Conservation (phyloP, 2,888 invertebrate genomes). For the Heliconius erato region DNA sequence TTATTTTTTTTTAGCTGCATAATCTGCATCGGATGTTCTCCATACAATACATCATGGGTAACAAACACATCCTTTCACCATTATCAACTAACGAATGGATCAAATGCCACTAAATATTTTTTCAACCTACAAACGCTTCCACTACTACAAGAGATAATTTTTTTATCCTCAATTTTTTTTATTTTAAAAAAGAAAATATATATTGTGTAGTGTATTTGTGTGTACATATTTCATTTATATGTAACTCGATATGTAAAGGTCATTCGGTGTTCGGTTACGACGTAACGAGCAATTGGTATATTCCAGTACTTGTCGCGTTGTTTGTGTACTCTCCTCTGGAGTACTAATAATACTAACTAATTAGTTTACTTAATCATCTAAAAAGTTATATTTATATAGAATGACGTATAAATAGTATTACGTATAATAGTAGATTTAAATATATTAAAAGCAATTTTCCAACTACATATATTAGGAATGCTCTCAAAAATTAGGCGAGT, state of each 20-base stretch:
- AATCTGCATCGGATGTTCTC: too few species aligned
- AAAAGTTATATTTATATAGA: background rate
- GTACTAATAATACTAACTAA: background rate
- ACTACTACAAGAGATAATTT: too few species aligned
- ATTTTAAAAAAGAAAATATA: too few species aligned
- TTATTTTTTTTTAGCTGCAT: too few species aligned
- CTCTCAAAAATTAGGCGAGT: background rate
- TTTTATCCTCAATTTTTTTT: too few species aligned
- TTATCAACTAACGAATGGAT: too few species aligned
- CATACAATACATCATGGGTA: too few species aligned
- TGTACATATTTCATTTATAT: background rate
- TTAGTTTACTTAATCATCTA: background rate
- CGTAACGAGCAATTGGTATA: constrained; percentile 3
- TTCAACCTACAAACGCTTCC: too few species aligned
- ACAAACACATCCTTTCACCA: too few species aligned
- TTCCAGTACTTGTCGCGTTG: constrained; percentile 12
- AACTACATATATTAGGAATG: background rate
- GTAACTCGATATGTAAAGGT: background rate
- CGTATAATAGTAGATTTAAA: background rate
- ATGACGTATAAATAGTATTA: too few species aligned
- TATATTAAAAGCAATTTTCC: background rate
- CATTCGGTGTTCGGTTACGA: constrained; percentile 7
- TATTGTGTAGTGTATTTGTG: background rate
- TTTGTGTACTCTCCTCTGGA: background rate
- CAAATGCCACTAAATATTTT: too few species aligned